Conservation (phyloP, 2,888 invertebrate genomes). For the Agapostemon virescens region DNA sequence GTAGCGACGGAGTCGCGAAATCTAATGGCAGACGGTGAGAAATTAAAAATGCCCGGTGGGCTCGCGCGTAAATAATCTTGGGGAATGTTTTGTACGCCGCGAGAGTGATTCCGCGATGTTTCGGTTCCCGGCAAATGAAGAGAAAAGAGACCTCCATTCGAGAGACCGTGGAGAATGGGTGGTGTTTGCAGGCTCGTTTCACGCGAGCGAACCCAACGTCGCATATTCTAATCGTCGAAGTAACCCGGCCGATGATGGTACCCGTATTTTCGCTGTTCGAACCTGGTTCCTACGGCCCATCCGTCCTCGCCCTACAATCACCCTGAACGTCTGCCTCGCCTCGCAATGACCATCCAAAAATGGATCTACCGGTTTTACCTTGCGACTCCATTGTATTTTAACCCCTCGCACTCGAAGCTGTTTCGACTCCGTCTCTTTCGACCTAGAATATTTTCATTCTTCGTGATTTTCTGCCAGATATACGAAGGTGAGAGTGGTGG, state of each 20-base stretch:
- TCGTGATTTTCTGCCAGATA: no score
- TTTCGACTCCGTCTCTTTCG: no score
- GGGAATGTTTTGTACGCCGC: constrained; percentile 36
- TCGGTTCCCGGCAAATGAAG: constrained; percentile 24
- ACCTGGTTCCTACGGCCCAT: neutral
- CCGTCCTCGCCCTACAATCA: no score
- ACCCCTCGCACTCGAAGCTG: no score
- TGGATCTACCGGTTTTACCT: no score
- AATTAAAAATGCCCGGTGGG: constrained; percentile 65
- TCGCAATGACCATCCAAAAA: neutral
- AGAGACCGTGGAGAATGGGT: constrained; percentile 4
- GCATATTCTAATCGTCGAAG: constrained; percentile 31
- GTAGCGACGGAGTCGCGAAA: constrained; percentile 25
- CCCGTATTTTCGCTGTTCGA: constrained; percentile 35
- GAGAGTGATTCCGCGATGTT: constrained; percentile 40
- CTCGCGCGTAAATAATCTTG: constrained; percentile 44
- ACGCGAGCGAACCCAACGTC: constrained; percentile 9
- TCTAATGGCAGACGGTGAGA: constrained; percentile 55
- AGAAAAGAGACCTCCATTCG: constrained; percentile 15
- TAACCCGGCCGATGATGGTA: constrained; percentile 25
- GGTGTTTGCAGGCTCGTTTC: constrained; percentile 29
- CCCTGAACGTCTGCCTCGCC: neutral
- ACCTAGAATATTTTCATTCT: no score
- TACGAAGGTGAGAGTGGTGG: no score
- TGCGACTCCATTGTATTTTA: no score